Evolutionary conservation across 1,140 invertebrate genomes (phyloP).

Genomic region (Ceratina japonica): DNA sequence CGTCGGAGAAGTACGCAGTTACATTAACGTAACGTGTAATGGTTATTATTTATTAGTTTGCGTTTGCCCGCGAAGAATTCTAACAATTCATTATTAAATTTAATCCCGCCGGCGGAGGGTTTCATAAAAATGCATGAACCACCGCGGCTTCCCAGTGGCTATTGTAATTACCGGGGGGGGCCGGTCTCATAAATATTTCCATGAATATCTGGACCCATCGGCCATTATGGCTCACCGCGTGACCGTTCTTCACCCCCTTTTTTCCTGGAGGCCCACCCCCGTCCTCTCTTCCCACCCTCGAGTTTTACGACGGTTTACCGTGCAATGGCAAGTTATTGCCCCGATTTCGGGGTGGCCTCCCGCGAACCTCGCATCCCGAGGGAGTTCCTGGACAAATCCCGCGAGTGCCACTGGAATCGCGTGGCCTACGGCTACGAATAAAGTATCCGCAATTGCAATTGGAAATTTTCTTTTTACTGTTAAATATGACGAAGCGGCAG

Average conservation of each 20-base stretch:
- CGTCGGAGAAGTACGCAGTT: no score
- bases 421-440: constrained; percentile 1
- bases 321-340: constrained; percentile 69
- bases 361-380: constrained; percentile 64
- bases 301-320: constrained; percentile 61
- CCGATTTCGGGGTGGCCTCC: constrained; percentile 68
- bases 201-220: constrained; percentile 51
- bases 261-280: not conserved
- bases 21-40: no score
- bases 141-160: constrained; percentile 62
- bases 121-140: constrained; percentile 55
- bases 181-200: constrained; percentile 56
- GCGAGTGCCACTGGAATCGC: constrained; percentile 2
- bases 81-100: not conserved
- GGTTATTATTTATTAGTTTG: no score
- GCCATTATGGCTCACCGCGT: constrained; percentile 62
- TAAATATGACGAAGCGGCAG: not conserved
- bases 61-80: no score
- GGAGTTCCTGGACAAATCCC: constrained; percentile 14
- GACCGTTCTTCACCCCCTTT: constrained; percentile 1
- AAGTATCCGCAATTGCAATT: no score
- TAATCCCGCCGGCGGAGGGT: not conserved
- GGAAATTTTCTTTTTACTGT: no score
- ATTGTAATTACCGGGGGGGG: constrained; percentile 75
- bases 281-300: constrained; percentile 13